These are phyloP conservation scores for Bombus sibiricus DNA, from an alignment of 1,140 invertebrate genomes.

Conservation along the genomic window DNA sequence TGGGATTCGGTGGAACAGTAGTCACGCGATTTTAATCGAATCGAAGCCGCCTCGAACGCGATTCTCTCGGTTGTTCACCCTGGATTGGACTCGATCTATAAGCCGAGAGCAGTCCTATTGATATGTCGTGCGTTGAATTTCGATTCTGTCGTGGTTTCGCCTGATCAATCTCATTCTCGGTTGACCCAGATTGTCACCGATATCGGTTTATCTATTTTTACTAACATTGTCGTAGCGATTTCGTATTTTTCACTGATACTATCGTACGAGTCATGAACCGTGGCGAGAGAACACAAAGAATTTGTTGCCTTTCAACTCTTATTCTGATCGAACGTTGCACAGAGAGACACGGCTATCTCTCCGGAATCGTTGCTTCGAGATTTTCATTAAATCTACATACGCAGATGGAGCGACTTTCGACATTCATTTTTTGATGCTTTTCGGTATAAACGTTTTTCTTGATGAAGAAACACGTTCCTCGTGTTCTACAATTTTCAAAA, in stretches of 20 bases:
- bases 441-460: background rate
- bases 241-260: background rate
- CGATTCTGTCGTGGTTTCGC: conserved; percentile 10
- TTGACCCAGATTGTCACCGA: conserved; percentile 47
- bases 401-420: background rate
- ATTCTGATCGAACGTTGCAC: no score
- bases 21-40: conserved; percentile 25
- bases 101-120: background rate
- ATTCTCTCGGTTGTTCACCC: background rate
- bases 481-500: no score
- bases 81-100: background rate
- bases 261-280: background rate
- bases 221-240: background rate
- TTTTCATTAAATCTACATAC: background rate
- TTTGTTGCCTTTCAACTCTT: background rate
- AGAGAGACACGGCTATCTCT: background rate
- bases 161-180: conserved; percentile 34
- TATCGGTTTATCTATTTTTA: conserved; percentile 37
- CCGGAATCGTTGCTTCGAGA: background rate
- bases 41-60: background rate
- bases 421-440: no score
- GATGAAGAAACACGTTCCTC: background rate
- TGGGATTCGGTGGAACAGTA: background rate
- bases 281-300: background rate
- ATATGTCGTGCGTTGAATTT: conserved; percentile 37